Base-by-base conservation (phyloP, 2,113 vertebrate genomes). In the Hemibagrus wyckioides region DNA sequence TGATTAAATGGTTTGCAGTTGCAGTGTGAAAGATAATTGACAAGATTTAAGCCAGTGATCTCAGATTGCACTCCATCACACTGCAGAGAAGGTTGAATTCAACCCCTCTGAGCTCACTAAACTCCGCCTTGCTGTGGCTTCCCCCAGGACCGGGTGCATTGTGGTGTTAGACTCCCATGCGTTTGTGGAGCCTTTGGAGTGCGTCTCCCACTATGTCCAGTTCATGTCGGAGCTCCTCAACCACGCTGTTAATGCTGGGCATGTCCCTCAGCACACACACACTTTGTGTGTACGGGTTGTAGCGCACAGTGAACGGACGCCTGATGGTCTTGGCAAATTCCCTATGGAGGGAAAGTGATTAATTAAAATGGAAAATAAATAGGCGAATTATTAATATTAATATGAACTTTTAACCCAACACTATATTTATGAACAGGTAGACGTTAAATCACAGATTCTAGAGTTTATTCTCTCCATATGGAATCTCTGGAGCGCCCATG, bases 301-400 rank as follows among this genome's bases (percentile, higher is more conserved):
- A 99, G 89, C 96, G 97, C 90, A 99, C 94, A 1, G 96, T 97
- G 93, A 99, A 99, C 0, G 98, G 97, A 23, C 97, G 97, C 92
- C 96, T 97, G 90, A 99, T 97, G 87, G 97, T 99, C 95, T 98
- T 99, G 85, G 98, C 96, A 94, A 99, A 99, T 92, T 99, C 98
- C 92, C 98, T 99, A n/a, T 63, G 6, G 13, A 73, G 13, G 14
- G 15, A 30, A 79, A 17, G 4, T 6, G 39, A 76, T 33, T 7
- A 33, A 21, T 52, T 76, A 80, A 54, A n/a, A 82, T 23, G 23
- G 39, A 4, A 81, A 80, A 23, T 52, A 52, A 79, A 79, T 79
- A 10, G 48, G 5, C 44, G 28, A 76, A 75, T 44, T 41, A 73
- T 71, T 39, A 73, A 11, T 10, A 41, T 23, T 23, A 9, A 23